Conservation (phyloP, 2,797 vertebrate genomes). For the Chelmon rostratus region DNA sequence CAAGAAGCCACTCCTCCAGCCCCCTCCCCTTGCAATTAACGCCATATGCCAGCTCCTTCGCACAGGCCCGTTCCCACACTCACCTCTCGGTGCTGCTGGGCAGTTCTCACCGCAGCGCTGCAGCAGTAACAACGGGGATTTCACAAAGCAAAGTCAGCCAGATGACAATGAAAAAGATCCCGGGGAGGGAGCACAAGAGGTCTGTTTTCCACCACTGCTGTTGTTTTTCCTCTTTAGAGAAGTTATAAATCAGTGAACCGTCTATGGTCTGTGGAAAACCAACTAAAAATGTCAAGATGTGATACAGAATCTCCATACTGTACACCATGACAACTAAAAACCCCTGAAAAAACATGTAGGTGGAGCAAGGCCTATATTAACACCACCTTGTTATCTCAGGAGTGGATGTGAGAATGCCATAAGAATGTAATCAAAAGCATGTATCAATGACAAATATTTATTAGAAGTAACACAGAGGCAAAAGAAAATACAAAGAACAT, state of each 20-base stretch:
- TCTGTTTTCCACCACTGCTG: neutral
- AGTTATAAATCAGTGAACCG: neutral
- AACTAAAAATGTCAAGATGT: neutral
- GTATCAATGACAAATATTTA: conserved; percentile 67
- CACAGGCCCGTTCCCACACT: conserved; percentile 9
- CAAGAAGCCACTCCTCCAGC: conserved; percentile 53
- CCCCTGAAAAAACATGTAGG: neutral
- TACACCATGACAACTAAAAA: neutral
- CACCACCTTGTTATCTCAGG: neutral
- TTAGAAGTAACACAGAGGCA: conserved; percentile 52
- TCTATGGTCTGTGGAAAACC: neutral
- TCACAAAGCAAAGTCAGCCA: conserved; percentile 4
- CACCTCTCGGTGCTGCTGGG: conserved; percentile 20
- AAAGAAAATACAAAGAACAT: conserved; percentile 34
- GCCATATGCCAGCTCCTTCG: conserved; percentile 39
- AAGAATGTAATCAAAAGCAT: conserved; percentile 1
- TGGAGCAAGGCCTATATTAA: neutral
- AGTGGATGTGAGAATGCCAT: neutral
- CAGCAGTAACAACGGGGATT: conserved; percentile 17
- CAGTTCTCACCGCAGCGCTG: neutral
- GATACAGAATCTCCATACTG: neutral
- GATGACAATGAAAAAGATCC: neutral
- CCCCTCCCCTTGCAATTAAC: conserved; percentile 63
- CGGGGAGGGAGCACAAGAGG: neutral
- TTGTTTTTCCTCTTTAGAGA: neutral